phyloP scores from a whole-genome alignment of 2,797 vertebrate genomes.

The Nasua narica region DNA sequence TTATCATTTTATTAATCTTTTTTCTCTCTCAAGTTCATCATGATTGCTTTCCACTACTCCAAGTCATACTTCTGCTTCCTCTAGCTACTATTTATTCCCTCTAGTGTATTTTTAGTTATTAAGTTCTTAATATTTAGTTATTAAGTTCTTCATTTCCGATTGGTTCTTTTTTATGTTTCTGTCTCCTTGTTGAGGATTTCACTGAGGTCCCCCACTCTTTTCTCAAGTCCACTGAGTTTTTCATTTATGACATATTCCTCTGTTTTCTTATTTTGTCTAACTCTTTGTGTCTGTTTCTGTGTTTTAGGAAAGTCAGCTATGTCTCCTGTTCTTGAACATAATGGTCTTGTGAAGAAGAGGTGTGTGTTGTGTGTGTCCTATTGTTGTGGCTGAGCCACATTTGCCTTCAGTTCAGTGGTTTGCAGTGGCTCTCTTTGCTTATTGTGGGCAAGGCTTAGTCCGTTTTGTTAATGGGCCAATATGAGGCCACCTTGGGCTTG shows the following conservation, averaged over 20 bases:
- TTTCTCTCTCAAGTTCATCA: neutral
- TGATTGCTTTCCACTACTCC: neutral
- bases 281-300: neutral
- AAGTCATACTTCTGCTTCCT: neutral
- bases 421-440: neutral
- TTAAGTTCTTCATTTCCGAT: neutral
- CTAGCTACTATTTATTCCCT: neutral
- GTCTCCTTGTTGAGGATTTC: neutral
- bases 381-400: neutral
- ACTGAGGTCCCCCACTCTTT: neutral
- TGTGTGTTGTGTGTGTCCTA: neutral
- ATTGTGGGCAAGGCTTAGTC: neutral
- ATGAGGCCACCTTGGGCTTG: neutral
- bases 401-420: neutral
- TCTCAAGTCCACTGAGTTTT: neutral
- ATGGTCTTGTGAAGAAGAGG: neutral
- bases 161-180: neutral
- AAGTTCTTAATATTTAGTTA: neutral
- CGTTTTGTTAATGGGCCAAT: neutral
- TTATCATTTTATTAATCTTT: neutral
- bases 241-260: neutral
- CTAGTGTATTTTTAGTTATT: neutral
- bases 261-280: neutral
- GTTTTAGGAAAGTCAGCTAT: neutral
- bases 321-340: neutral